Percentiles rank a stretch among this genome's conserved stretches.
Evolutionary conservation across 2,888 invertebrate genomes (phyloP).

Genomic region (Therioaphis trifolii): DNA sequence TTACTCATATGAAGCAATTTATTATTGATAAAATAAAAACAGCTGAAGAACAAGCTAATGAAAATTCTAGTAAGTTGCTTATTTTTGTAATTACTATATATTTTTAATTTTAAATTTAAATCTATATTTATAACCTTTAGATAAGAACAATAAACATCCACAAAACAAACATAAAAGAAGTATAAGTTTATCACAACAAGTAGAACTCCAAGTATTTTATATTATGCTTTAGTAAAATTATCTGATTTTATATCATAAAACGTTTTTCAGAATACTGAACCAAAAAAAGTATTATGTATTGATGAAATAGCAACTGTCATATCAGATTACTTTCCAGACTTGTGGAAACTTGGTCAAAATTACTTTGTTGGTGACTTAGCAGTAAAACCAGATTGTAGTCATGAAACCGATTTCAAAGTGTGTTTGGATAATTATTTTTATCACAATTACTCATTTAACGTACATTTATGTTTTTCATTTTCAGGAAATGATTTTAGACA

Average conservation of each 20-base stretch:
- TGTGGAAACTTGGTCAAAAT: constrained; percentile 95
- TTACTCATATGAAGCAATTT: constrained; percentile 85
- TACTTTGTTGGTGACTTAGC: constrained; percentile 92
- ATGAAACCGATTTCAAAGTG: constrained; percentile 83
- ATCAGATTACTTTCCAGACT: constrained; percentile 83
- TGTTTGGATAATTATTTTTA: constrained; percentile 19
- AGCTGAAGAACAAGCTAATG: constrained; percentile 68
- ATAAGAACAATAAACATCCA: constrained; percentile 54
- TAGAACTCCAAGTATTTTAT: constrained; percentile 60
- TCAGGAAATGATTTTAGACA: constrained; percentile 59
- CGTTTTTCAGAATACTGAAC: constrained; percentile 70
- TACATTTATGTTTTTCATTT: background rate
- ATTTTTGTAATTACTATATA: background rate
- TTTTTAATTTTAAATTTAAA: background rate
- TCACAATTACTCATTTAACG: too few relatives aligned
- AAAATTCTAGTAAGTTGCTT: constrained; percentile 49
- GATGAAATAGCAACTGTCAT: constrained; percentile 83
- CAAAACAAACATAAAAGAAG: constrained; percentile 64
- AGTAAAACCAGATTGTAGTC: constrained; percentile 78
- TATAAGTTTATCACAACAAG: constrained; percentile 64
- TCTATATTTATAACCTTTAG: constrained; percentile 42
- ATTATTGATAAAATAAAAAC: constrained; percentile 77
- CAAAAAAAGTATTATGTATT: constrained; percentile 80
- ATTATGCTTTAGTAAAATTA: background rate
- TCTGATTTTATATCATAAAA: background rate